Percentiles rank a stretch among this genome's conserved stretches.
phyloP scores from a whole-genome alignment of 2,113 vertebrate species.

The Chaetodon trifascialis region DNA sequence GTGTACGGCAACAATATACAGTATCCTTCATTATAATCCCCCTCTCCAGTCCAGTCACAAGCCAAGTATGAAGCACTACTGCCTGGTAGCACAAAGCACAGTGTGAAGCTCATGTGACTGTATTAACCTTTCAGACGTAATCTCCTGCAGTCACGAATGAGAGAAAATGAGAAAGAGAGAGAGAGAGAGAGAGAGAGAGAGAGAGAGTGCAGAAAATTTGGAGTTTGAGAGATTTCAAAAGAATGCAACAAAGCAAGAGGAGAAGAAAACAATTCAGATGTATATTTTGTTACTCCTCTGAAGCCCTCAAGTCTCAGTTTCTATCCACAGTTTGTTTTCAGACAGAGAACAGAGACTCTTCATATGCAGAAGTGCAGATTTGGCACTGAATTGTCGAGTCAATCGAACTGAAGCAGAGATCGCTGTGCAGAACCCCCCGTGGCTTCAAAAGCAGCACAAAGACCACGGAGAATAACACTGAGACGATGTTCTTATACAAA shows the following conservation, averaged over 20 bases:
- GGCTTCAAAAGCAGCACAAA: constrained; percentile 58
- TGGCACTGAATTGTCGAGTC: constrained; percentile 61
- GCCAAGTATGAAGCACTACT: constrained; percentile 64
- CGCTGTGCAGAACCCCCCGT: constrained; percentile 25
- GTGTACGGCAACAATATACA: constrained; percentile 13
- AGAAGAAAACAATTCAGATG: constrained; percentile 29
- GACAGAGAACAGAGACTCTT: constrained; percentile 50
- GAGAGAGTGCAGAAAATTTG: constrained; percentile 22
- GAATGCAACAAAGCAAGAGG: constrained; percentile 26
- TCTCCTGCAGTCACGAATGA: constrained; percentile 73
- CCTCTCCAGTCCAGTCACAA: constrained; percentile 73
- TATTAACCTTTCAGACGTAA: constrained; percentile 79
- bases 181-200: constrained; percentile 5
- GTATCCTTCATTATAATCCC: constrained; percentile 48
- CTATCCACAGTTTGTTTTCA: constrained; percentile 63
- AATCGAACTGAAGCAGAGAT: constrained; percentile 58
- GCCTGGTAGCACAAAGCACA: constrained; percentile 76
- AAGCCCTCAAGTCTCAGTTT: constrained; percentile 50
- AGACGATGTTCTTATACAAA: constrained; percentile 51
- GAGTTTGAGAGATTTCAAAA: constrained; percentile 44
- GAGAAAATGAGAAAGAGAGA: constrained; percentile 19
- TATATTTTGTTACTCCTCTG: constrained; percentile 39
- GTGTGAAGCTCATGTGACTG: constrained; percentile 83
- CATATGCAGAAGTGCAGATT: constrained; percentile 52
- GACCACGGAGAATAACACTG: constrained; percentile 54